phyloP scores from a whole-genome alignment of 2,797 vertebrate genomes.

The Urophycis tenuis region DNA sequence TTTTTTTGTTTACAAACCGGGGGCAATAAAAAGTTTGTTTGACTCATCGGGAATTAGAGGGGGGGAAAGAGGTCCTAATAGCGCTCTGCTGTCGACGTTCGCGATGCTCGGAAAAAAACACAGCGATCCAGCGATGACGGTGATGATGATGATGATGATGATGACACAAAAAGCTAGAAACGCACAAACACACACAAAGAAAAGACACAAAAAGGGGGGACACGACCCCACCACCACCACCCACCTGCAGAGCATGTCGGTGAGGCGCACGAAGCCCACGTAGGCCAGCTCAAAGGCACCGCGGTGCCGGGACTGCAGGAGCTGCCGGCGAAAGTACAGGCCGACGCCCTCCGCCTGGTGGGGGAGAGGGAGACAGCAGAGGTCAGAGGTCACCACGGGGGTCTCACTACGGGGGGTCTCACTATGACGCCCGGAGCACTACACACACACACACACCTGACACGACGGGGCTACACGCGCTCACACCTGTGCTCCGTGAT shows the following conservation, averaged over 20 bases:
- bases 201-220: no score
- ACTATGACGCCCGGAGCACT: no score
- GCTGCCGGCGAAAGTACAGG: constrained; percentile 89
- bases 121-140: no score
- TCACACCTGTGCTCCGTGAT: neutral
- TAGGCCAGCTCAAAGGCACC: constrained; percentile 97
- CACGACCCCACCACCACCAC: no score
- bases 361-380: neutral
- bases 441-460: no score
- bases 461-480: no score
- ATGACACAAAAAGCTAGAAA: neutral
- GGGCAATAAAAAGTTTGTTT: neutral
- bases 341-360: constrained; percentile 85
- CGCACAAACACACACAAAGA: neutral
- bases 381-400: no score
- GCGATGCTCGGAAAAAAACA: neutral
- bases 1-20: neutral
- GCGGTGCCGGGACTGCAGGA: constrained; percentile 92
- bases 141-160: no score
- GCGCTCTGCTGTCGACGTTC: neutral
- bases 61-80: neutral
- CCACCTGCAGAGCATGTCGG: constrained; percentile 88
- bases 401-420: no score
- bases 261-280: constrained; percentile 91
- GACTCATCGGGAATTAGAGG: neutral